Evolutionary conservation across 2,113 vertebrate genomes (phyloP), one percentile per base, ranked within the genome.

Genomic region (Erpornis zantholeuca): DNA sequence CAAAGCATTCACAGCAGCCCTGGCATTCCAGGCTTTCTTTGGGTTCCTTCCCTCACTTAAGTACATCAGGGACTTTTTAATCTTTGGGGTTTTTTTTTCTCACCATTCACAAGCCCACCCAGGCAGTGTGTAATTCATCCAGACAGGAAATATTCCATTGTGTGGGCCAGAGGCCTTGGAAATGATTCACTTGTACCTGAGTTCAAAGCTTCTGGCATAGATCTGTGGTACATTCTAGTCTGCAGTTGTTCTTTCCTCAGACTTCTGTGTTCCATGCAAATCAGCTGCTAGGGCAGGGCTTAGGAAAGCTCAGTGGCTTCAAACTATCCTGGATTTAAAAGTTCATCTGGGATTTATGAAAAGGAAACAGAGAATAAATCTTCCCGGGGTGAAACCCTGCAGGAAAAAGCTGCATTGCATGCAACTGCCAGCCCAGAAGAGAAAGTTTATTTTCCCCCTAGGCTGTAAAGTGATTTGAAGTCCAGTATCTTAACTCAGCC

Each of bases 121-220:
- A 96, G 91, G 95, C 79, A 94, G 79, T 8, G 29, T 24, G 47
- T 49, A 90, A 89, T 88, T 90, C 90, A 83, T 60, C n/a, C 86
- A 94, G 84, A 81, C 71, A 94, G 94, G 93, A 96, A 96, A 97
- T 88, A 80, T 93, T 96, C 52, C 75, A 93, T 94, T 96, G 92
- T 89, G 91, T 90, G 79, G 72, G 88, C 88, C 83, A 93, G 61
- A 93, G 90, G 59, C 69, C 80, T 95, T 95, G 77, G 88, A 96
- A 96, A 94, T 90, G 15, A 90, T 96, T 95, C 82, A 94, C 35
- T 94, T 91, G 87, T 80, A 97, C 89, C 92, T 94, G 89, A 96
- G 81, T 94, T 96, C 92, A 96, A 94, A 92, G 70, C 76, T 81
- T 82, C 86, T 96, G 86, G 88, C 64, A 3, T 7, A 77, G 61